Conservation (phyloP, 2,888 invertebrate species). For the Stenurella melanura region DNA sequence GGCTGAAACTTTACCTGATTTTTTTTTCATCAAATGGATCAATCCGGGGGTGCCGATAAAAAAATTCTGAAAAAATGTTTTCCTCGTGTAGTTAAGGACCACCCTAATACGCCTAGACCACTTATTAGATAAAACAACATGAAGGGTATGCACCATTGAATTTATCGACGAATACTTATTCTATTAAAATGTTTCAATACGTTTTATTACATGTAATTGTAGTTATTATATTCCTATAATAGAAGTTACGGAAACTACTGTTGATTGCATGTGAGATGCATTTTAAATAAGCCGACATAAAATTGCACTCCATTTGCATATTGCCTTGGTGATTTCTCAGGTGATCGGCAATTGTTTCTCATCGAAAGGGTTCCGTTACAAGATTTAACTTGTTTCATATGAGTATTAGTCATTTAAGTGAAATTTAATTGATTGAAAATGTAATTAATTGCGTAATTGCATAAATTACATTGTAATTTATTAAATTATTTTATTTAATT, state of each 20-base stretch:
- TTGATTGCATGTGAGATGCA: constrained; percentile 47
- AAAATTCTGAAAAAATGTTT: too few species aligned
- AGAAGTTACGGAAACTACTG: constrained; percentile 42
- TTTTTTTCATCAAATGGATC: too few species aligned
- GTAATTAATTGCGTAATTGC: too few species aligned
- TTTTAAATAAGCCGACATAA: constrained; percentile 42
- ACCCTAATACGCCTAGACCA: too few species aligned
- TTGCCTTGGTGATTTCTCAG: constrained; percentile 23
- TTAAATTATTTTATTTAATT: too few species aligned
- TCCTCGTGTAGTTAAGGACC: too few species aligned
- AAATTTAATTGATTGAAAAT: constrained; percentile 3
- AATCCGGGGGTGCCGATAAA: too few species aligned
- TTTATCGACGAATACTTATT: too few species aligned
- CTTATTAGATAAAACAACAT: too few species aligned
- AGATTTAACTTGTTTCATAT: constrained; percentile 14
- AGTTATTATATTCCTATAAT: constrained; percentile 39
- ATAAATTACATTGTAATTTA: too few species aligned
- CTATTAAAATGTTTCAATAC: constrained; percentile 21
- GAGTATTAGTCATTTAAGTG: background rate
- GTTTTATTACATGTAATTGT: constrained; percentile 40
- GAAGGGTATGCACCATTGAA: too few species aligned
- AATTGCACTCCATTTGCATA: constrained; percentile 35
- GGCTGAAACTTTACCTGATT: too few species aligned
- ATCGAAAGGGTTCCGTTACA: constrained; percentile 26
- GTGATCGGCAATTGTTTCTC: constrained; percentile 31